phyloP scores from a whole-genome alignment of 2,888 invertebrate species.

The Spatulosminthurus flaviceps region DNA sequence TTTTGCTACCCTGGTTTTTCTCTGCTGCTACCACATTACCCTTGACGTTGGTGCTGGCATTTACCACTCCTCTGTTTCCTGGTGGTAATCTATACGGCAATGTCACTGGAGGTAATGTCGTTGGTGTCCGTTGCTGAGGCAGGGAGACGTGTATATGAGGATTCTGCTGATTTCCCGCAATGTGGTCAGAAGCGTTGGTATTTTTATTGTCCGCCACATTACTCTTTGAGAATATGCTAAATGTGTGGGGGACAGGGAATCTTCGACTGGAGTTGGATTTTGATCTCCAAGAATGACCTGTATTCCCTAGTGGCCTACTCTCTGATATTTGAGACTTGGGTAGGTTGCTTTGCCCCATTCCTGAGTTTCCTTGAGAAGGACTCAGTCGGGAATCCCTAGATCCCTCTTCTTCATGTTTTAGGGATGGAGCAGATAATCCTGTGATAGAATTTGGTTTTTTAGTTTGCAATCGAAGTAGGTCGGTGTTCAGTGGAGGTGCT shows the following conservation, averaged over 20 bases:
- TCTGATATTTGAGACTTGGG: too few relatives aligned
- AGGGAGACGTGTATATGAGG: background rate
- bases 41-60: background rate
- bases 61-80: slow-evolving; percentile 9
- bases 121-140: background rate
- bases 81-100: background rate
- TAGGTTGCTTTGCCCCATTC: too few relatives aligned
- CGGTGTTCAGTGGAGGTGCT: background rate
- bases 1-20: background rate
- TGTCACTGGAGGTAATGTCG: background rate
- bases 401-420: background rate
- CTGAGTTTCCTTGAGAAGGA: too few relatives aligned
- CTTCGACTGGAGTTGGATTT: slow-evolving; percentile 1
- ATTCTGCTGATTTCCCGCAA: background rate
- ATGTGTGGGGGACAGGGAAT: slow-evolving; percentile 17
- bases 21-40: background rate
- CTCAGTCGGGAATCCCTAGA: background rate
- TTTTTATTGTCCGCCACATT: slow-evolving; percentile 1
- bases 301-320: too few relatives aligned
- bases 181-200: background rate
- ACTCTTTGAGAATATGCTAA: background rate
- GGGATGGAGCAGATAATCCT: background rate
- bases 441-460: background rate
- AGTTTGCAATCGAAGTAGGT: background rate
- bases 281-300: background rate